Evolutionary conservation across 2,888 invertebrate genomes (phyloP), one percentile per base, ranked within the genome.

Genomic region (Sceliomorpha sp.): DNA sequence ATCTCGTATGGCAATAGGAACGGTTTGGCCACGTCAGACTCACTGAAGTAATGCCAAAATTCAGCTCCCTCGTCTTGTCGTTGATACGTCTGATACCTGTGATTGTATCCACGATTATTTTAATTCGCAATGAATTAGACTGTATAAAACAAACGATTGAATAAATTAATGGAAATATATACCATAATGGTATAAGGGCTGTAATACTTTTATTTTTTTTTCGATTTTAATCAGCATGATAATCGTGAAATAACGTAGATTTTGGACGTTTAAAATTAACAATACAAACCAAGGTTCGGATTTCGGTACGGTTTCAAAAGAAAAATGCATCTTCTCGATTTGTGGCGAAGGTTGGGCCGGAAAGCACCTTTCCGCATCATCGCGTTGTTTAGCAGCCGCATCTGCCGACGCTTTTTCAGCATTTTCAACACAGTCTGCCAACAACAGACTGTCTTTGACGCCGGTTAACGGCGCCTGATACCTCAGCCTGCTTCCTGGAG

Each of bases 1-100:
- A 94, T 91, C 85, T 96, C 94, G 80, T 95, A 95, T 0, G 96
- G 95, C 80, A 96, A 88, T 75, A 93, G 89, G 80, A 93, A 92
- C 9, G 92, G 91, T 78, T 92, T 91, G 72, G 90, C 89, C 75
- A 90, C 91, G 68, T 91, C 84, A 1, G 90, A 91, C 90, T 89
- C 89, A 72, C 89, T 89, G 66, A 92, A 90, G 83, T 91, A 91
- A 74, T 89, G 91, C 76, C 92, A 91, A 63, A 90, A 89, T 70
- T 94, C 92, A 70, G 92, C 91, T 9, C 93, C 93, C 42, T 91
- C 91, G 81, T 95, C 95, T 81, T 95, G 94, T 0, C 96, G 90
- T 71, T 91, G 91, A 82, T 95, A 96, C 0, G 95, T 93, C 70
- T 92, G 91, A 83, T 92, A 95, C 68, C 68, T 68, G 32, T 8